Evolutionary conservation across 2,888 invertebrate species (phyloP).

Genomic region (Neoscelio sp.): DNA sequence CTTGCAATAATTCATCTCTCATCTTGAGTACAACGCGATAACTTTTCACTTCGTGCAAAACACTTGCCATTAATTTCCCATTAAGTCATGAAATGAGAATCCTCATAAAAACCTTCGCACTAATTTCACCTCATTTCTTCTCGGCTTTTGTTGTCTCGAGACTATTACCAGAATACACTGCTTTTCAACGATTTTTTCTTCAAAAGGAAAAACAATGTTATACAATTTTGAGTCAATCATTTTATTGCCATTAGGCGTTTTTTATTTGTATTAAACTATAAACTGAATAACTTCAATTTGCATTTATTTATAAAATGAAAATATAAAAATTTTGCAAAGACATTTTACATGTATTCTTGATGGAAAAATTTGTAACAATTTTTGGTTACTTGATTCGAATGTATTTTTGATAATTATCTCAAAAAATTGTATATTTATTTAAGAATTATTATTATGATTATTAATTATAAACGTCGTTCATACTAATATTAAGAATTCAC

Average conservation of each 20-base stretch:
- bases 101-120: constrained; percentile 49
- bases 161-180: constrained; percentile 41
- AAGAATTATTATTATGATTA: constrained; percentile 51
- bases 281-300: too few species aligned
- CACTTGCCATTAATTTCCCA: constrained; percentile 59
- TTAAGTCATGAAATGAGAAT: constrained; percentile 60
- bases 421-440: too few species aligned
- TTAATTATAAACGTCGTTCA: constrained; percentile 61
- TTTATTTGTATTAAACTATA: too few species aligned
- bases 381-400: too few species aligned
- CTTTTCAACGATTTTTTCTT: constrained; percentile 40
- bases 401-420: too few species aligned
- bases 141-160: constrained; percentile 39
- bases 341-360: too few species aligned
- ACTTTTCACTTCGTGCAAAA: constrained; percentile 54
- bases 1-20: constrained; percentile 49
- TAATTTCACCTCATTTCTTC: constrained; percentile 55
- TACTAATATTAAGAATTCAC: constrained; percentile 41
- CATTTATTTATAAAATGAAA: too few species aligned
- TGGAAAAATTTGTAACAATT: too few species aligned
- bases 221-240: neutral
- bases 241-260: too few species aligned
- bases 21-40: constrained; percentile 36
- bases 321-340: too few species aligned
- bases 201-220: neutral